Evolutionary conservation across 2,113 vertebrate genomes (phyloP).

Genomic region (Hystrix brachyura): DNA sequence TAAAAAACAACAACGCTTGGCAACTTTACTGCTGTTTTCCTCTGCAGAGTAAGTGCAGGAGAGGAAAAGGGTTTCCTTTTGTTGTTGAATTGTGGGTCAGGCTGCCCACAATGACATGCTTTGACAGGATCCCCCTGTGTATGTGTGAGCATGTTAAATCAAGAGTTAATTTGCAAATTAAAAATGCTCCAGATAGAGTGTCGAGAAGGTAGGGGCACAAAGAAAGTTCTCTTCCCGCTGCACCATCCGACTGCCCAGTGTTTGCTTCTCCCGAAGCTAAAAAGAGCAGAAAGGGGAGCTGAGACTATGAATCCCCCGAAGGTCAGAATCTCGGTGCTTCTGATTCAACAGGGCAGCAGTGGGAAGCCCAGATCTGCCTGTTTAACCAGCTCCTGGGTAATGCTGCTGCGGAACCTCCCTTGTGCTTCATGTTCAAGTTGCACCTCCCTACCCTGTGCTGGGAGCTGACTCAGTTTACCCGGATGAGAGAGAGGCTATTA

Average conservation of each 20-base stretch:
- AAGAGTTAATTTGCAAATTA: slow-evolving; percentile 55
- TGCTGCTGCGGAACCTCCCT: background rate
- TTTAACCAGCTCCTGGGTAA: no score
- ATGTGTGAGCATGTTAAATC: slow-evolving; percentile 18
- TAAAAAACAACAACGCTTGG: slow-evolving; percentile 70
- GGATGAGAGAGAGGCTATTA: background rate
- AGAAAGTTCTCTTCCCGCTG: background rate
- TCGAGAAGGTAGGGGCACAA: background rate
- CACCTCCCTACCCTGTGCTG: background rate
- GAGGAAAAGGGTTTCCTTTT: slow-evolving; percentile 31
- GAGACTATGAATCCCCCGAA: no score
- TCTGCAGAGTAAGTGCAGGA: slow-evolving; percentile 65
- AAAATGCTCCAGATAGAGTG: slow-evolving; percentile 35
- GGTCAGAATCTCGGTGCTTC: background rate
- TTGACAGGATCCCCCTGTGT: slow-evolving; percentile 47
- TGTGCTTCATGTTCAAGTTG: background rate
- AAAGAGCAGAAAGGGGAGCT: background rate
- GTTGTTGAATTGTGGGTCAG: background rate
- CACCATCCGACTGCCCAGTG: background rate
- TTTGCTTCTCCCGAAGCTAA: background rate
- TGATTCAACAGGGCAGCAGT: background rate
- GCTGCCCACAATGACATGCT: background rate
- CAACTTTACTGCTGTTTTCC: slow-evolving; percentile 61
- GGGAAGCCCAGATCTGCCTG: background rate
- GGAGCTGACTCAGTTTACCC: background rate